Base-by-base conservation (phyloP, 2,113 vertebrate genomes). In the Gallinago paraguaiae region DNA sequence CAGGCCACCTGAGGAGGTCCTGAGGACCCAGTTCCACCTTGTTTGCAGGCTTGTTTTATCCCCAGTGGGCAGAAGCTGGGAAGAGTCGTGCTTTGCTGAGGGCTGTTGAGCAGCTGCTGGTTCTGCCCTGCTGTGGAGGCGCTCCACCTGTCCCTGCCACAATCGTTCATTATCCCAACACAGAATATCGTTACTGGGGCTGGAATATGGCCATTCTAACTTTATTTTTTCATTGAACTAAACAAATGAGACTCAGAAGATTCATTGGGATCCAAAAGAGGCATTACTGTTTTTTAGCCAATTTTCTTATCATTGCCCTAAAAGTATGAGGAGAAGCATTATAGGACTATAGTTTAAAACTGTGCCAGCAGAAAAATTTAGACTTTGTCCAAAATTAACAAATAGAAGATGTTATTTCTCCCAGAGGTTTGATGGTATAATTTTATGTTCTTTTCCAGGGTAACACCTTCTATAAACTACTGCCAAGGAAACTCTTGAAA, bases 311-410 rank as follows among this genome's bases (percentile, higher is more conserved):
- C 63, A 2, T 43, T 91, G 41, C 89, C 10, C 1, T 86, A 76
- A 59, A 95, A 86, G 53, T 89, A 84, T 64, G 90, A 96, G 72
- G 72, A 90, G 56, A 45, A 48, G 51, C 35, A 24, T 71, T 95
- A 53, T 7, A 82, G 48, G 35, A 30, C 41, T 80, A 17, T 28
- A 78, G 79, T 64, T 92, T 75, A 72, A 93, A 94, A 88, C 77
- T 35, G 48, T 45, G 69, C 77, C 65, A 92, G 72, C 48, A 91
- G n/a, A 96, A 84, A 8, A 92, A 82, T 59, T 63, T 69, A 94
- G 61, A 48, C 25, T 23, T 93, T 92, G 63, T 79, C 86, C 93
- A 95, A 80, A 94, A 92, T 91, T 92, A 93, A 94, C 86, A 95
- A 96, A 96, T 51, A 45, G 41, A 92, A 93, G 69, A 41, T 74